Evolutionary conservation across 1,140 invertebrate species (phyloP).

Genomic region (Pemphigus obesinymphae): DNA sequence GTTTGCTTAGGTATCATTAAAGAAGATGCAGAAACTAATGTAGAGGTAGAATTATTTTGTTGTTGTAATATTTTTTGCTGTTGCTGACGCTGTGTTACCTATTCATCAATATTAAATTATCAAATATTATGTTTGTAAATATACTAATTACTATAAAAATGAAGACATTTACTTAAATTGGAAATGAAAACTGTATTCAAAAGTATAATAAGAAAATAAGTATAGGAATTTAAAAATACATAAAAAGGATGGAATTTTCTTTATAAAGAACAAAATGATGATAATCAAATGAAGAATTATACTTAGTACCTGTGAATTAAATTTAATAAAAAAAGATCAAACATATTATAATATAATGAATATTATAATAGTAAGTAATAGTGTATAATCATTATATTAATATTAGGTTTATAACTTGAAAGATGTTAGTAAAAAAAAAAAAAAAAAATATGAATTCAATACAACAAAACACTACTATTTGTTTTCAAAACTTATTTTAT

Average conservation of each 20-base stretch:
- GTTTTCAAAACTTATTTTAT: background rate
- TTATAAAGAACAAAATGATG: background rate
- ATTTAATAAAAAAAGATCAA: background rate
- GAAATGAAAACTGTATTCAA: background rate
- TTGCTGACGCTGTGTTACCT: constrained; percentile 42
- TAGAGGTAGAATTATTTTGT: constrained; percentile 1
- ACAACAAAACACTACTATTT: background rate
- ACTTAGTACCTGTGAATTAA: background rate
- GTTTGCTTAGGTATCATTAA: background rate
- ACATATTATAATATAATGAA: background rate
- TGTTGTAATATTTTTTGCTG: constrained; percentile 38
- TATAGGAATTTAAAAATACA: background rate
- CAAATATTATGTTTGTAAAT: background rate
- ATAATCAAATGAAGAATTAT: background rate
- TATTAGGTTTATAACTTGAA: background rate
- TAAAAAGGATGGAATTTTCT: background rate
- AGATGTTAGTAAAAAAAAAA: background rate
- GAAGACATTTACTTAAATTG: background rate
- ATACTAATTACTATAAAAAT: background rate
- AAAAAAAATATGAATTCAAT: too few species aligned
- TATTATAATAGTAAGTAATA: background rate
- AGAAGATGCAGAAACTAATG: background rate
- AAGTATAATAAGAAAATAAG: background rate
- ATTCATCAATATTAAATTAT: background rate
- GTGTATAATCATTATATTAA: too few species aligned